A percentile compares a stretch with the other conserved stretches of the same genome.
Evolutionary conservation across 2,797 vertebrate species (phyloP).

Genomic region (Falco novaeseelandiae): DNA sequence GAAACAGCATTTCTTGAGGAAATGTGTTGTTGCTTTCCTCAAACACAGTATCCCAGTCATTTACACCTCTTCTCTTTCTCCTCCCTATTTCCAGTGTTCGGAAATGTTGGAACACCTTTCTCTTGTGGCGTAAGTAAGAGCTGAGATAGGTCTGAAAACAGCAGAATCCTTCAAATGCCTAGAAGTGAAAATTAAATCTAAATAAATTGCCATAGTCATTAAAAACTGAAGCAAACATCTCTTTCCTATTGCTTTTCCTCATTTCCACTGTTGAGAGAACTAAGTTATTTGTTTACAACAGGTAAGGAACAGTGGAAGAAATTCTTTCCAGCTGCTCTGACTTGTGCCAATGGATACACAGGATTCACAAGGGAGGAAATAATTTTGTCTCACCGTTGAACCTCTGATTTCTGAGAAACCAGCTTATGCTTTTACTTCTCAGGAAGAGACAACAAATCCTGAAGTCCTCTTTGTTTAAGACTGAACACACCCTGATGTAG

Average conservation of each 20-base stretch:
- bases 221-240: neutral
- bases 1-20: neutral
- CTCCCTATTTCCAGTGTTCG: neutral
- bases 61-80: neutral
- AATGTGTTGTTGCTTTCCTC: neutral
- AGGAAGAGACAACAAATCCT: neutral
- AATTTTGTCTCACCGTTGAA: neutral
- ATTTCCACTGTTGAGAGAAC: neutral
- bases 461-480: neutral
- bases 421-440: neutral
- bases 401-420: neutral
- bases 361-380: neutral
- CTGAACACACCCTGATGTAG: neutral
- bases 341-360: neutral
- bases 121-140: neutral
- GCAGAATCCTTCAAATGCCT: neutral
- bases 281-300: neutral
- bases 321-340: neutral
- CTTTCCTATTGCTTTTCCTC: neutral
- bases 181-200: neutral
- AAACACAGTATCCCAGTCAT: neutral
- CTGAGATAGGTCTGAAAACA: neutral
- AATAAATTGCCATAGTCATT: neutral
- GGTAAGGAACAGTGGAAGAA: neutral
- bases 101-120: neutral